phyloP scores from a whole-genome alignment of 2,797 vertebrate species.

The Chelon labrosus region DNA sequence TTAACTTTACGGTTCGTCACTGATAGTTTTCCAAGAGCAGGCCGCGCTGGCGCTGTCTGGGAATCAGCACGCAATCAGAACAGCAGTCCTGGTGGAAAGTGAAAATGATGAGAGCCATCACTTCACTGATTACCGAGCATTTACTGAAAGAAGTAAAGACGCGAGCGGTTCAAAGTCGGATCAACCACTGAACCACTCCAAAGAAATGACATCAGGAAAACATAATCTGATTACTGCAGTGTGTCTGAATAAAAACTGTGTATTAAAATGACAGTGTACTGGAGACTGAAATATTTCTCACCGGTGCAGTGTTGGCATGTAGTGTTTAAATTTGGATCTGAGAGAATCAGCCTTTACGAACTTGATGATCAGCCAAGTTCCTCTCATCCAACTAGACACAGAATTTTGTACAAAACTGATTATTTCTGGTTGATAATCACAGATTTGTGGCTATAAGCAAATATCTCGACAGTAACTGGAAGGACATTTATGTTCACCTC shows the following conservation, averaged over 20 bases:
- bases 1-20: conserved; percentile 27
- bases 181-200: not conserved
- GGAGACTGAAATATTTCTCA: not conserved
- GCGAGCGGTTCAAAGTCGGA: conserved; percentile 5
- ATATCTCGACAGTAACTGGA: no score
- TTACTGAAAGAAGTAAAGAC: conserved; percentile 6
- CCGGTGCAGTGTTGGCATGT: no score
- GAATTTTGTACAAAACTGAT: not conserved
- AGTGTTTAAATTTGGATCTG: not conserved
- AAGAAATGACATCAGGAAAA: not conserved
- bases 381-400: not conserved
- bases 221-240: conserved; percentile 4
- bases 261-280: not conserved
- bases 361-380: not conserved
- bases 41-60: not conserved
- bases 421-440: not conserved
- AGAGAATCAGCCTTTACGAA: not conserved
- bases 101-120: conserved; percentile 11
- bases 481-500: no score
- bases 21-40: conserved; percentile 3
- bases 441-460: no score
- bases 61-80: conserved; percentile 21
- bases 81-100: not conserved
- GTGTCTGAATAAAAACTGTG: not conserved
- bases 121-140: conserved; percentile 28